These are phyloP conservation scores for Rhabdomys pumilio DNA, from an alignment of 2,797 vertebrate genomes.

Conservation along the genomic window DNA sequence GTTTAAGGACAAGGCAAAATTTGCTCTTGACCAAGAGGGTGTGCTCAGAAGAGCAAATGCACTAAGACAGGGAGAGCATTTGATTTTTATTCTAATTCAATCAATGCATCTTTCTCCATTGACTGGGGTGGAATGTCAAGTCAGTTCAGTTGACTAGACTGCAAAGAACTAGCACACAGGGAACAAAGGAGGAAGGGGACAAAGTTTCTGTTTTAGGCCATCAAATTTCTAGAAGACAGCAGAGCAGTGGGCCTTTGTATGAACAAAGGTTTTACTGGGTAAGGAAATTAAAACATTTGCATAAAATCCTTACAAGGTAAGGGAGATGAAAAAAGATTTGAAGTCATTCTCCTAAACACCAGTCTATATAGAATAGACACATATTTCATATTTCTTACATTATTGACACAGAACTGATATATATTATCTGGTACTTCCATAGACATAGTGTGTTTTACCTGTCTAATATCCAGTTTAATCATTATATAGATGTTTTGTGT, in stretches of 20 bases:
- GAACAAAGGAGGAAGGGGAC: neutral
- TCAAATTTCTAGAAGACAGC: neutral
- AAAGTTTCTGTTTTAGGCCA: neutral
- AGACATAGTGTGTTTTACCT: neutral
- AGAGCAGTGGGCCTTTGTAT: neutral
- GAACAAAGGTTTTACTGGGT: neutral
- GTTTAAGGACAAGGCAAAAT: neutral
- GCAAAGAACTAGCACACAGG: neutral
- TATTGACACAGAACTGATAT: conserved; percentile 25
- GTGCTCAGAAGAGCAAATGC: neutral
- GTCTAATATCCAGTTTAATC: neutral
- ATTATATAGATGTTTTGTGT: neutral
- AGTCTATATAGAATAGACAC: neutral
- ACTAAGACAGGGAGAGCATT: too few species aligned
- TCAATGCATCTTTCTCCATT: neutral
- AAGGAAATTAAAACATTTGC: neutral
- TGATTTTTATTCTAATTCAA: neutral
- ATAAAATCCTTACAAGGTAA: neutral
- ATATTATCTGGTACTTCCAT: conserved; percentile 2
- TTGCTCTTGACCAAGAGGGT: neutral
- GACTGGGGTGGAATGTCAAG: neutral
- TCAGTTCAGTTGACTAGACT: neutral
- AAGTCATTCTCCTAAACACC: neutral
- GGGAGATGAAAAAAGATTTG: neutral
- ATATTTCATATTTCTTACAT: neutral